A percentile compares a stretch with the other conserved stretches of the same genome.
phyloP scores from a whole-genome alignment of 1,140 invertebrate species.

The Penaeus indicus region DNA sequence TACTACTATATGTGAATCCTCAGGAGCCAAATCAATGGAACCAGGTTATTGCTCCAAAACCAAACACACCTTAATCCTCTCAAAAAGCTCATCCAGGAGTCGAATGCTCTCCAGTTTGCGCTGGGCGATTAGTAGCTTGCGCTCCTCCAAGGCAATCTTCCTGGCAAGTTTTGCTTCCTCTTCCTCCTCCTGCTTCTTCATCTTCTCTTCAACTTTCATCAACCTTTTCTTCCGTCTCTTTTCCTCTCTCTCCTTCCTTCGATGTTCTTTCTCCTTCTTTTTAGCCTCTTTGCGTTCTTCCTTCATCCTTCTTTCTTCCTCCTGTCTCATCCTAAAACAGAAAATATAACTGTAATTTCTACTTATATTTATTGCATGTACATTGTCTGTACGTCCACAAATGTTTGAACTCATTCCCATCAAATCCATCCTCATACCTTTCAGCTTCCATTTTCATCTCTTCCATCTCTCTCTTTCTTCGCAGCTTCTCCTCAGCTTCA shows the following conservation, averaged over 20 bases:
- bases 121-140: constrained; percentile 87
- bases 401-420: background rate
- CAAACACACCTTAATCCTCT: constrained; percentile 76
- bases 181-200: constrained; percentile 77
- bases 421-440: constrained; percentile 40
- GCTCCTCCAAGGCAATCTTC: constrained; percentile 78
- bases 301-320: constrained; percentile 61
- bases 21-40: constrained; percentile 34
- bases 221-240: constrained; percentile 68
- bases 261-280: constrained; percentile 72
- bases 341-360: background rate
- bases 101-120: constrained; percentile 90
- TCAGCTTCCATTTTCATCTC: constrained; percentile 68
- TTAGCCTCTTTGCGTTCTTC: constrained; percentile 63
- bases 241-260: background rate
- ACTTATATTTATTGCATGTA: background rate
- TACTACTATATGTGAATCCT: background rate
- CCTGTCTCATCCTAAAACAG: constrained; percentile 17
- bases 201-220: constrained; percentile 77
- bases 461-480: constrained; percentile 72
- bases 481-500: constrained; percentile 81
- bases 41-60: background rate
- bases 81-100: constrained; percentile 89
- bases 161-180: constrained; percentile 82
- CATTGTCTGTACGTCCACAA: background rate